Conservation (phyloP, 2,113 vertebrate genomes). For the Paraplagusia blochii region DNA sequence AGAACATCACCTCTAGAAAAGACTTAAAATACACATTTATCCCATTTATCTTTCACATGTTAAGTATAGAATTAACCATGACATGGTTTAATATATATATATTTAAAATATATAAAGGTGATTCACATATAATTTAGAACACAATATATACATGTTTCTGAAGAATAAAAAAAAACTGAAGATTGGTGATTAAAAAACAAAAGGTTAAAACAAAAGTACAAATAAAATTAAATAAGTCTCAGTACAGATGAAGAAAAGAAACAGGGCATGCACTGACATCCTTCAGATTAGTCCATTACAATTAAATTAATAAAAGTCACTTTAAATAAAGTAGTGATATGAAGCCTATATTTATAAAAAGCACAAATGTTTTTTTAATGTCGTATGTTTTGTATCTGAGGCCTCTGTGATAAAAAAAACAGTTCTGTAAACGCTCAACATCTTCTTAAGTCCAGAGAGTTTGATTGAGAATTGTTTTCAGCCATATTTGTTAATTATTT, state of each 20-base stretch:
- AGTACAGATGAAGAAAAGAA: conserved; percentile 28
- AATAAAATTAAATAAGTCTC: conserved; percentile 54
- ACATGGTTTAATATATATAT: conserved; percentile 22
- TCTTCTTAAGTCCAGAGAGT: conserved; percentile 44
- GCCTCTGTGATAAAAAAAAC: conserved; percentile 60
- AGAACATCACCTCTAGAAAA: conserved; percentile 40
- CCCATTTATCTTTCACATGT: conserved; percentile 37
- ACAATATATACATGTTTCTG: conserved; percentile 58
- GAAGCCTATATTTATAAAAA: conserved; percentile 33
- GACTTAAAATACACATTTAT: conserved; percentile 36
- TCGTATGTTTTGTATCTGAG: conserved; percentile 62
- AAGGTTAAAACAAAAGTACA: conserved; percentile 29
- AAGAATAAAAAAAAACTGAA: conserved; percentile 42
- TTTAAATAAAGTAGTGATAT: conserved; percentile 70
- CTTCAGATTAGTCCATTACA: conserved; percentile 47
- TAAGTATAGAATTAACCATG: conserved; percentile 18
- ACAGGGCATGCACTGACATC: conserved; percentile 49
- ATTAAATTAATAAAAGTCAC: conserved; percentile 51
- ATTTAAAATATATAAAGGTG: conserved; percentile 18
- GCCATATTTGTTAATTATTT: conserved; percentile 7
- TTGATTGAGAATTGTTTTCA: conserved; percentile 25
- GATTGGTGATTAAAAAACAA: conserved; percentile 39
- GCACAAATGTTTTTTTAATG: conserved; percentile 36
- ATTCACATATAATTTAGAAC: conserved; percentile 45
- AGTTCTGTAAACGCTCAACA: conserved; percentile 66